Evolutionary conservation across 2,888 invertebrate species (phyloP).

Genomic region (Abscondita cerata): DNA sequence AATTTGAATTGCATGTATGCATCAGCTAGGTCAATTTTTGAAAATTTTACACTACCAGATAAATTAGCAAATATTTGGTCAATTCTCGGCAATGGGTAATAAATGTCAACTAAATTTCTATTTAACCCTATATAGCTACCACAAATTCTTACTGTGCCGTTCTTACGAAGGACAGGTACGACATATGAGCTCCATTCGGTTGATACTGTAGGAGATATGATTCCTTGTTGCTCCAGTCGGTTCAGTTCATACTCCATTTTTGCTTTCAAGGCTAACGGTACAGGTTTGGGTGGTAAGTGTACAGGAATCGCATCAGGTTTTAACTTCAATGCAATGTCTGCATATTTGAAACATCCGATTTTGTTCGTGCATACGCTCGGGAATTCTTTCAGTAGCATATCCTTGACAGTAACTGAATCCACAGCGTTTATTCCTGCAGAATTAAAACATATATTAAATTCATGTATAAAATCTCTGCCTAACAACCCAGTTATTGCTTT

Average conservation of each 20-base stretch:
- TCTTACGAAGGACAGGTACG: not conserved
- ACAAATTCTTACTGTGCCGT: not conserved
- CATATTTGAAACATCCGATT: not conserved
- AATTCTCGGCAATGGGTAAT: no score
- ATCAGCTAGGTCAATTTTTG: slow-evolving; percentile 28
- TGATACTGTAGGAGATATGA: not conserved
- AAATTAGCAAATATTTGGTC: no score
- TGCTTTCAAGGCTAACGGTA: not conserved
- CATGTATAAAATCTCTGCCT: slow-evolving; percentile 8
- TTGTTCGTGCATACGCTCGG: not conserved
- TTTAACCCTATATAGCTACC: no score
- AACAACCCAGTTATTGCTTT: not conserved
- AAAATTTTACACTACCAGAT: not conserved
- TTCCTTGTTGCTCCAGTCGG: not conserved
- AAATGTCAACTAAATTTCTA: no score
- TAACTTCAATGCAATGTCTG: not conserved
- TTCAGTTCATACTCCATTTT: slow-evolving; percentile 1
- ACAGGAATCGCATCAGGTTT: not conserved
- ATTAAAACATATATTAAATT: not conserved
- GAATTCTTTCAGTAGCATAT: not conserved
- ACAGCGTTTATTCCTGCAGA: not conserved
- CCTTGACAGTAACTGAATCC: not conserved
- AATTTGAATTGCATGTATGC: slow-evolving; percentile 50
- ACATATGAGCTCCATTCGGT: not conserved
- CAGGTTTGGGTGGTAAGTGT: not conserved